phyloP scores from a whole-genome alignment of 2,113 vertebrate species.

The Rhombomys opimus region DNA sequence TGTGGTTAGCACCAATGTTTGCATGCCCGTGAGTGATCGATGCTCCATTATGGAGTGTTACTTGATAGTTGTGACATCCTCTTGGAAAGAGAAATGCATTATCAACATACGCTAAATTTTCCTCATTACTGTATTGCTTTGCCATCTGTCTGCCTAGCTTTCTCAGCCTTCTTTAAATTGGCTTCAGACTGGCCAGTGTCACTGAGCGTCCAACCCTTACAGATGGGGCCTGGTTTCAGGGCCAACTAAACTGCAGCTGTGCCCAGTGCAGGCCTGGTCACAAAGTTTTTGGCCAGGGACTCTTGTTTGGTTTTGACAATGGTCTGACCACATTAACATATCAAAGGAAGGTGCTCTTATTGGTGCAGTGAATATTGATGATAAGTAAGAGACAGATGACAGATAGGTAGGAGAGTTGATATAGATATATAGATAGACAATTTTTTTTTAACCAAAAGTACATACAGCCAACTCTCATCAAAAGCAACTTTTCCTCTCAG shows the following conservation, averaged over 20 bases:
- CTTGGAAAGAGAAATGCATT: slow-evolving; percentile 72
- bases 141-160: slow-evolving; percentile 78
- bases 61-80: slow-evolving; percentile 44
- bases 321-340: slow-evolving; percentile 43
- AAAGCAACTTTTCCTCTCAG: slow-evolving; percentile 28
- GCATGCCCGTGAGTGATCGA: slow-evolving; percentile 47
- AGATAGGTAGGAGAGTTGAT: background rate
- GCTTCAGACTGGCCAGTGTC: slow-evolving; percentile 70
- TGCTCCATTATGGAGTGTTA: slow-evolving; percentile 34
- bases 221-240: slow-evolving; percentile 72
- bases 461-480: slow-evolving; percentile 44
- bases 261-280: slow-evolving; percentile 46
- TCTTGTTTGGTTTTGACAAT: slow-evolving; percentile 62
- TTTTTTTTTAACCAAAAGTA: background rate
- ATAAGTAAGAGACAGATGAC: background rate
- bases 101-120: slow-evolving; percentile 70
- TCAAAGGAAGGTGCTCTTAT: slow-evolving; percentile 8
- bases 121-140: slow-evolving; percentile 69
- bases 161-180: slow-evolving; percentile 71
- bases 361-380: background rate
- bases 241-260: slow-evolving; percentile 79
- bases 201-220: slow-evolving; percentile 73
- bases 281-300: slow-evolving; percentile 47
- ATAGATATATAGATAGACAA: background rate
- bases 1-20: slow-evolving; percentile 55